Evolutionary conservation across 2,113 vertebrate species (phyloP).

Genomic region (Pseudolaguvia tuberculata): DNA sequence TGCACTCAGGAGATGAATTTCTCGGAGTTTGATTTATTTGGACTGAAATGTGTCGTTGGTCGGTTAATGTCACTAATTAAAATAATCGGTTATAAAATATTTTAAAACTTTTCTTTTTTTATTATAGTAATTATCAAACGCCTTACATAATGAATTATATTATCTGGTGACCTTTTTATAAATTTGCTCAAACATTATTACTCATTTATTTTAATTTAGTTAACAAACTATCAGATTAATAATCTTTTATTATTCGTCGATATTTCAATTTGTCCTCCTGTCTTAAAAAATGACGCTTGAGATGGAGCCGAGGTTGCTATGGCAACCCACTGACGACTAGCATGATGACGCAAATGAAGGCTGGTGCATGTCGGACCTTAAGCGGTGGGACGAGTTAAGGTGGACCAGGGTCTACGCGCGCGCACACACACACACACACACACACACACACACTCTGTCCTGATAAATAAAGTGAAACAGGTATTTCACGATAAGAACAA

Average conservation of each 20-base stretch:
- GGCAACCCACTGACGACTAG: constrained; percentile 47
- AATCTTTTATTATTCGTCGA: neutral
- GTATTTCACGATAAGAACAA: too few relatives aligned
- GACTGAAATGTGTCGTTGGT: neutral
- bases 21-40: constrained; percentile 18
- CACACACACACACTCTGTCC: neutral
- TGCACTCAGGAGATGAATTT: neutral
- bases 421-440: constrained; percentile 1
- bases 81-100: too few relatives aligned
- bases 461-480: neutral
- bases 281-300: constrained; percentile 25
- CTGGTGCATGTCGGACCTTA: constrained; percentile 52
- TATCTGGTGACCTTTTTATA: neutral
- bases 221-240: too few relatives aligned
- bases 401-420: constrained; percentile 30
- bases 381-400: constrained; percentile 48
- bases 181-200: too few relatives aligned
- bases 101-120: neutral
- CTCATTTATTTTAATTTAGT: neutral
- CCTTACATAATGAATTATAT: neutral
- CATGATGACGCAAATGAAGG: constrained; percentile 49
- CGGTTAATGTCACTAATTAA: neutral
- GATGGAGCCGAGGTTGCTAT: constrained; percentile 46
- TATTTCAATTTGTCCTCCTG: constrained; percentile 6
- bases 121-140: too few relatives aligned